Conservation (phyloP, 2,113 vertebrate species). For the Rhynchopsitta pachyrhyncha region DNA sequence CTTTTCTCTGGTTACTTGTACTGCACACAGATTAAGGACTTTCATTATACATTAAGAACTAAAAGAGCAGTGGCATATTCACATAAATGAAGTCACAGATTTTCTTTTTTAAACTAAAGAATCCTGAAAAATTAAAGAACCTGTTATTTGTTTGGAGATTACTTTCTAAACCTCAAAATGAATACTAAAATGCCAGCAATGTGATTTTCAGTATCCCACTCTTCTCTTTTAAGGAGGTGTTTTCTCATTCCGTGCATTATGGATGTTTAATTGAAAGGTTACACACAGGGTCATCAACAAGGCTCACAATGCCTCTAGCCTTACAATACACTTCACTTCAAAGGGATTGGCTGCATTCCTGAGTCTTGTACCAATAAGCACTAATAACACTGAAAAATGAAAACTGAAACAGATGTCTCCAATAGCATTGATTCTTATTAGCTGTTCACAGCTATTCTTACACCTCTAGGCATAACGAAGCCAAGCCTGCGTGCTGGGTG, state of each 20-base stretch:
- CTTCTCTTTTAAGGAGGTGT: not conserved
- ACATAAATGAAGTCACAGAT: not conserved
- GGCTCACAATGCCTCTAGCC: constrained; percentile 78
- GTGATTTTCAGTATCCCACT: not conserved
- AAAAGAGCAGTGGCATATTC: not conserved
- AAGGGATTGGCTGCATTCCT: constrained; percentile 82
- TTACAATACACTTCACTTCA: constrained; percentile 80
- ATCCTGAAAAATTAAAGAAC: not conserved
- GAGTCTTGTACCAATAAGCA: constrained; percentile 85
- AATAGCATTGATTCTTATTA: constrained; percentile 81
- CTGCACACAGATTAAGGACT: not conserved
- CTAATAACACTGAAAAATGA: constrained; percentile 86
- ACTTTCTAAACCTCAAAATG: not conserved
- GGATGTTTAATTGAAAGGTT: constrained; percentile 76
- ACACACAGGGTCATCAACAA: constrained; percentile 79
- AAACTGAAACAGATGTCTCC: constrained; percentile 86
- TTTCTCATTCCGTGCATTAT: constrained; percentile 30
- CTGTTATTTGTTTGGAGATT: not conserved
- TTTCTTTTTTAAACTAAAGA: not conserved
- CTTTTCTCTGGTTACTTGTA: not conserved
- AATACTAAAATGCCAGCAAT: not conserved
- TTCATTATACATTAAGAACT: not conserved
- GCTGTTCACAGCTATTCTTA: constrained; percentile 76
- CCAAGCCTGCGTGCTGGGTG: constrained; percentile 68
- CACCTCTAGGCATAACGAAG: constrained; percentile 74